phyloP scores from a whole-genome alignment of 2,113 vertebrate genomes.

The Cygnus atratus region DNA sequence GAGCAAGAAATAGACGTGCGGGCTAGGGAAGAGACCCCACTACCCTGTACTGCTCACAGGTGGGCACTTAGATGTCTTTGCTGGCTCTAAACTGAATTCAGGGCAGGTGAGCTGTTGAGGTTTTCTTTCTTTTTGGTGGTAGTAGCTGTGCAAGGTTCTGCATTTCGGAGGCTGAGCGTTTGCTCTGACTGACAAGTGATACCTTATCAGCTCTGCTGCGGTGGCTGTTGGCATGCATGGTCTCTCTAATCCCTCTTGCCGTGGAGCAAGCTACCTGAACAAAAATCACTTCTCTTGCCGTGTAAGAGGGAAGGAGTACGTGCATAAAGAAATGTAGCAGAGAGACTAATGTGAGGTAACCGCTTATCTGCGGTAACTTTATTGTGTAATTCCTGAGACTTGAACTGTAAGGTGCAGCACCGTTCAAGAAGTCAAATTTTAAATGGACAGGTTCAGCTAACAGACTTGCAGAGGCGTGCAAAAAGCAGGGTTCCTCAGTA shows the following conservation, averaged over 20 bases:
- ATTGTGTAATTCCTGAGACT: background rate
- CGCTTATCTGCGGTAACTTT: background rate
- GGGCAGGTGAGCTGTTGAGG: background rate
- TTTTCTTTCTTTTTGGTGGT: background rate
- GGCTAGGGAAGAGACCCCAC: background rate
- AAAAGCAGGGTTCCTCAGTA: background rate
- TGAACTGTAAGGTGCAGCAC: background rate
- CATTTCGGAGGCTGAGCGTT: background rate
- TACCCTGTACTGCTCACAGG: background rate
- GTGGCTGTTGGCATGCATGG: fast-evolving
- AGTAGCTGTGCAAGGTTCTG: background rate
- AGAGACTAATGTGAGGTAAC: background rate
- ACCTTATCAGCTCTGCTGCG: background rate
- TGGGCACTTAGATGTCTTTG: background rate
- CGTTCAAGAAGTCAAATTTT: background rate
- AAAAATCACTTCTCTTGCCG: background rate
- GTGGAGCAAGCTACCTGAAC: background rate
- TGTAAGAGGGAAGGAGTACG: background rate
- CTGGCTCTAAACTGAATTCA: background rate
- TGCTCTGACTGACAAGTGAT: background rate
- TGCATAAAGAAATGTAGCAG: background rate
- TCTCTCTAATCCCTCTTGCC: background rate
- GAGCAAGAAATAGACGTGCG: background rate
- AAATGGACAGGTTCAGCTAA: background rate
- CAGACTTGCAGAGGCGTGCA: background rate